These are phyloP conservation scores for Mareca strepera DNA, from an alignment of 2,797 vertebrate genomes.

Conservation along the genomic window DNA sequence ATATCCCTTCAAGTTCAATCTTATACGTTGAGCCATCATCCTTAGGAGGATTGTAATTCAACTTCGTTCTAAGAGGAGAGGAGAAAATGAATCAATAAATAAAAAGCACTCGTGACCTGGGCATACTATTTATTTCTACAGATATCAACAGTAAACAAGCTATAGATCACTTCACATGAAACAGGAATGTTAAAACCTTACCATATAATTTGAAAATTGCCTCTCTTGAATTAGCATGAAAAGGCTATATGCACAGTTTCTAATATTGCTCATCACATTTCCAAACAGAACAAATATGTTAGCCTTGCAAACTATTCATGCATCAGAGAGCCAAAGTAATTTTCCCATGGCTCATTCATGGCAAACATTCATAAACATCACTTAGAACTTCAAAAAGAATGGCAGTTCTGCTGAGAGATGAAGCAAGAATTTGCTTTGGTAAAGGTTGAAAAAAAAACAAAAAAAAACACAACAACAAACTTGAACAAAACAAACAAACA, in stretches of 20 bases:
- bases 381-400: slow-evolving; percentile 11
- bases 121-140: background rate
- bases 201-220: background rate
- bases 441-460: background rate
- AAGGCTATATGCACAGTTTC: background rate
- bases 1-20: slow-evolving; percentile 96
- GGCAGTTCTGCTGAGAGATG: slow-evolving; percentile 1
- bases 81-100: background rate
- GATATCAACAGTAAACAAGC: background rate
- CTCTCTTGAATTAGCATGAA: background rate
- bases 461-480: background rate
- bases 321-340: background rate
- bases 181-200: background rate
- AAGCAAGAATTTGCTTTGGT: background rate
- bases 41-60: slow-evolving; percentile 97
- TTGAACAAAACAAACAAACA: background rate
- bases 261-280: background rate
- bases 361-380: background rate
- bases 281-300: background rate
- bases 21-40: slow-evolving; percentile 94
- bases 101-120: background rate
- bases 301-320: background rate
- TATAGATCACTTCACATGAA: background rate
- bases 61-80: slow-evolving; percentile 87
- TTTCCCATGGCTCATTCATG: background rate